Evolutionary conservation across 2,113 vertebrate genomes (phyloP).

Genomic region (Strix aluco): DNA sequence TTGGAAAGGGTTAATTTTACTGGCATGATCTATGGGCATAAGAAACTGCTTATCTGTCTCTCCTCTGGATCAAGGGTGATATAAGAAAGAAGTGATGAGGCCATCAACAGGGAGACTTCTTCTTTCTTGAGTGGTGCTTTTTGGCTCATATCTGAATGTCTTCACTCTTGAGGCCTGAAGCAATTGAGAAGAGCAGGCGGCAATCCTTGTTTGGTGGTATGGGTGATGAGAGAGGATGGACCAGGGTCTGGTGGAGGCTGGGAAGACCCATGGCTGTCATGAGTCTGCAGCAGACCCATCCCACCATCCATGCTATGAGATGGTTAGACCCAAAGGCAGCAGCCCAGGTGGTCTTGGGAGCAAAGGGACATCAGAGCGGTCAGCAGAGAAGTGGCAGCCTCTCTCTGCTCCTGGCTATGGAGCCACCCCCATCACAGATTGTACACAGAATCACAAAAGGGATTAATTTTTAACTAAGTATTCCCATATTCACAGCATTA

Average conservation of each 20-base stretch:
- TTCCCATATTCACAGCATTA: background rate
- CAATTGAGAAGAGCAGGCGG: background rate
- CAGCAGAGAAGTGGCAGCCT: background rate
- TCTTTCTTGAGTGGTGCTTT: background rate
- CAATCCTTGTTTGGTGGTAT: background rate
- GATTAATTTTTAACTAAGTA: background rate
- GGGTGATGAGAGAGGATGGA: background rate
- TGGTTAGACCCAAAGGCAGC: background rate
- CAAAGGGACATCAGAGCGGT: background rate
- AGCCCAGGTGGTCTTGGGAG: background rate
- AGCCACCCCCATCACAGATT: background rate
- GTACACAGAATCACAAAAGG: background rate
- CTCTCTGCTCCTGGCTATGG: background rate
- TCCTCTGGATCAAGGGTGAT: background rate
- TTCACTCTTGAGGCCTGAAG: background rate
- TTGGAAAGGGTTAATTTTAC: background rate
- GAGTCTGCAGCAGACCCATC: background rate
- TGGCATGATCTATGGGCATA: background rate
- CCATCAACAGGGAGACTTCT: background rate
- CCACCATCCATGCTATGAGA: background rate
- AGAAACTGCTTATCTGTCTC: background rate
- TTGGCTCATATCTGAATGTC: background rate
- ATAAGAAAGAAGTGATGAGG: background rate
- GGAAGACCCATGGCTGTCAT: background rate
- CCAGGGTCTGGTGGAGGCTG: background rate